A percentile compares a stretch with the other conserved stretches of the same genome.
Evolutionary conservation across 1,140 invertebrate species (phyloP).

Genomic region (Bombus terrestris): DNA sequence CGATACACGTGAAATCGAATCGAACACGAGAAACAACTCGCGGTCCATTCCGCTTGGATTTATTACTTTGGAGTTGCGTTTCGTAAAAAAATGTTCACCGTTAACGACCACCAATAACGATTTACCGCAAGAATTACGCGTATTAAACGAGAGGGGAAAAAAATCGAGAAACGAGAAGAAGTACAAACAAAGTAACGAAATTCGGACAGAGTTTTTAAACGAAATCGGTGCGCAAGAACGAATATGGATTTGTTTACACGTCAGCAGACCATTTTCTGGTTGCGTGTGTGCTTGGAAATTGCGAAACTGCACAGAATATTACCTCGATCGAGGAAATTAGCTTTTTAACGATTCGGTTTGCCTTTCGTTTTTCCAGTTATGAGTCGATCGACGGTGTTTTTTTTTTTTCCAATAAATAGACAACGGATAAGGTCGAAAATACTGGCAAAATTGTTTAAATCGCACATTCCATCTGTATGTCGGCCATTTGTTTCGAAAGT

Average conservation of each 20-base stretch:
- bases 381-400: neutral
- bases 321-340: neutral
- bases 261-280: neutral
- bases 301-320: neutral
- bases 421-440: neutral
- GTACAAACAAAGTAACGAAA: neutral
- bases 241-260: conserved; percentile 25
- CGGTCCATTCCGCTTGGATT: conserved; percentile 36
- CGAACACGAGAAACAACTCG: conserved; percentile 48
- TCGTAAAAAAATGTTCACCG: conserved; percentile 48
- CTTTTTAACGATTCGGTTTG: neutral
- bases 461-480: too few relatives aligned
- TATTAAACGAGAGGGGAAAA: neutral
- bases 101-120: conserved; percentile 34
- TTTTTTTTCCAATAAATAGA: neutral
- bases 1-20: conserved; percentile 23
- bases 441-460: neutral
- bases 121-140: conserved; percentile 20
- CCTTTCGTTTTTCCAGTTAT: neutral
- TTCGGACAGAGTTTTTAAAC: neutral
- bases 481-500: too few relatives aligned
- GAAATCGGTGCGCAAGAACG: neutral
- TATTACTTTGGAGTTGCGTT: conserved; percentile 12
- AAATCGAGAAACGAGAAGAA: too few relatives aligned
- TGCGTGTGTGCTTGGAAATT: neutral